These are phyloP conservation scores for Xiphophorus birchmanni DNA, from an alignment of 2,797 vertebrate species.

Conservation along the genomic window DNA sequence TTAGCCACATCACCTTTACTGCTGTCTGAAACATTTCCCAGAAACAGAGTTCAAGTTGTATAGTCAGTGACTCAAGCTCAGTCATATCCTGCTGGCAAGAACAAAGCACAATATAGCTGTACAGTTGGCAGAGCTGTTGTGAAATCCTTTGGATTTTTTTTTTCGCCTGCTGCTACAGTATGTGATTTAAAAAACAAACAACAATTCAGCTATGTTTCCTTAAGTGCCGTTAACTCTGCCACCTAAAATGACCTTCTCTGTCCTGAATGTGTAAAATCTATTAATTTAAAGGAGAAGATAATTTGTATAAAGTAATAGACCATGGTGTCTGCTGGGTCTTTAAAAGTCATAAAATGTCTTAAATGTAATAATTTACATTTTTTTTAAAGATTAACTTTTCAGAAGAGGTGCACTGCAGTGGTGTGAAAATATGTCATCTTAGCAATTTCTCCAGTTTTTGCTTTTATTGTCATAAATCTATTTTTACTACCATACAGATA, in stretches of 20 bases:
- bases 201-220: not conserved
- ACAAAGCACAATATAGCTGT: not conserved
- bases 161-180: not conserved
- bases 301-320: not conserved
- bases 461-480: not conserved
- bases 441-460: not conserved
- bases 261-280: constrained; percentile 6
- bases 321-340: not conserved
- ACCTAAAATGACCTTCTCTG: constrained; percentile 17
- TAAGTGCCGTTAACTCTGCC: constrained; percentile 7
- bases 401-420: not conserved
- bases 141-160: not conserved
- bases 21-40: constrained; percentile 23
- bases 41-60: constrained; percentile 14
- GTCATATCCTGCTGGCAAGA: constrained; percentile 11
- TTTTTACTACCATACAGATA: not conserved
- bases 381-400: not conserved
- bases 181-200: not conserved
- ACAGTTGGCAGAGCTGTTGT: not conserved
- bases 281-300: not conserved
- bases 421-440: too few species aligned
- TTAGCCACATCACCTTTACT: constrained; percentile 17
- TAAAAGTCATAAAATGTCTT: not conserved
- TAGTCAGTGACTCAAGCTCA: constrained; percentile 20
- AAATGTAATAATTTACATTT: not conserved